These are phyloP conservation scores for Pomacea maculata DNA, from an alignment of 1,140 invertebrate genomes.

Conservation along the genomic window DNA sequence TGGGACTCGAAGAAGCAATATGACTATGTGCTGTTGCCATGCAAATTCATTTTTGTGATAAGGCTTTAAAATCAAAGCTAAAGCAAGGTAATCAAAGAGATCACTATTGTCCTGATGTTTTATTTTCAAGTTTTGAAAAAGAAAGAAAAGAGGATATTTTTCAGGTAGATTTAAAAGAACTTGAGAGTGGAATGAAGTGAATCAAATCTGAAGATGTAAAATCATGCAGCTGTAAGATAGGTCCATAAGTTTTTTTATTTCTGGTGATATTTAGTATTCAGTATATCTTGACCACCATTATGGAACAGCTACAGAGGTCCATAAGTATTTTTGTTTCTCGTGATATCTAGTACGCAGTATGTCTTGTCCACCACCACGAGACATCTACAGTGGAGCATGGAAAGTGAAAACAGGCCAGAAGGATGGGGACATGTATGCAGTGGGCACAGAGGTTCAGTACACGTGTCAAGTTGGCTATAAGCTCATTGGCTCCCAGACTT, in stretches of 20 bases:
- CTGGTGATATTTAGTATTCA: not conserved
- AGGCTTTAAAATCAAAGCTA: too few species aligned
- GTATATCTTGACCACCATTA: constrained; percentile 7
- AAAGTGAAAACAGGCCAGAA: not conserved
- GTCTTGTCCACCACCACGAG: constrained; percentile 13
- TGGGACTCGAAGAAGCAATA: too few species aligned
- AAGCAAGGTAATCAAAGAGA: too few species aligned
- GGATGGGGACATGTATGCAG: constrained; percentile 21
- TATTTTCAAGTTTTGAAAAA: too few species aligned
- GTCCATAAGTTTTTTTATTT: not conserved
- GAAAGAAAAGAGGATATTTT: not conserved
- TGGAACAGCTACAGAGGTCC: constrained; percentile 31
- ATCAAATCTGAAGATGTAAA: too few species aligned
- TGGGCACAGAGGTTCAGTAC: constrained; percentile 38
- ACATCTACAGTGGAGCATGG: constrained; percentile 38
- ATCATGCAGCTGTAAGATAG: too few species aligned
- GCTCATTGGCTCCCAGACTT: constrained; percentile 25
- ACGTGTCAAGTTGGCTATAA: constrained; percentile 35
- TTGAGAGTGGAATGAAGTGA: too few species aligned
- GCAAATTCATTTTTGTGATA: too few species aligned
- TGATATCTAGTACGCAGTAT: not conserved
- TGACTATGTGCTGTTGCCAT: too few species aligned
- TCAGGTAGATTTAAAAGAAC: not conserved
- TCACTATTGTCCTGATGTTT: too few species aligned
- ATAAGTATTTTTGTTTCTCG: not conserved